Base-by-base conservation (phyloP, 2,888 invertebrate genomes). In the Limnephilus lunatus region DNA sequence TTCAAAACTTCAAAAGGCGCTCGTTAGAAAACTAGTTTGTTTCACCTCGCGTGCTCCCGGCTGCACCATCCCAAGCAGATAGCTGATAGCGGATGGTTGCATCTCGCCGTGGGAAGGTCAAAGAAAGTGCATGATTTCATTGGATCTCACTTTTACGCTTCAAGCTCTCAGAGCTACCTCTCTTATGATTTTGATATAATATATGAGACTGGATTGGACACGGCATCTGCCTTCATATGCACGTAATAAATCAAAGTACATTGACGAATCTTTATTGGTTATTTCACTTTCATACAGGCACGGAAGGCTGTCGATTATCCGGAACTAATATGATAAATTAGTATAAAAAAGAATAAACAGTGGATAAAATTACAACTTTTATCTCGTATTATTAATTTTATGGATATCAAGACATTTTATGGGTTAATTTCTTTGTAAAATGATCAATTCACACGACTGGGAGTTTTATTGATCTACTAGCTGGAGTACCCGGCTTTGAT, bases 91-190 rank as follows among this genome's bases (percentile, higher is more conserved):
- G 25, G 25, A 68, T 2, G 9, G 68, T 25, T 68, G 68, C 68
- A 68, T 68, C 68, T 68, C 68, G 68, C 25, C 68, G 68, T 68
- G 68, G 82, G 90, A 90, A 90, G 90, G 90, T 90, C 90, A 48
- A 90, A 90, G 90, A 90, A 90, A 90, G 90, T 90, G 90, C 90
- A 90, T 90, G 44, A 90, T 82, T 30, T 31, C 44, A 35, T 35
- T 31, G 80, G 39, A 81, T 89, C 89, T 89, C 81, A 81, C 89
- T 89, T 80, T 89, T 89, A 89, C 89, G 53, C 44, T 31, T 39
- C 80, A 39, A 86, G n/a, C 31, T 89, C 88, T n/a, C 44, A 30
- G 48, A 11, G 83, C 83, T 83, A 32, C 83, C 31, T 35, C 83
- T 83, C 68, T 68, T 68, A 68, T n/a, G 68, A 68, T 68, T 68